phyloP scores from a whole-genome alignment of 2,113 vertebrate genomes.

The Myiozetetes cayanensis region DNA sequence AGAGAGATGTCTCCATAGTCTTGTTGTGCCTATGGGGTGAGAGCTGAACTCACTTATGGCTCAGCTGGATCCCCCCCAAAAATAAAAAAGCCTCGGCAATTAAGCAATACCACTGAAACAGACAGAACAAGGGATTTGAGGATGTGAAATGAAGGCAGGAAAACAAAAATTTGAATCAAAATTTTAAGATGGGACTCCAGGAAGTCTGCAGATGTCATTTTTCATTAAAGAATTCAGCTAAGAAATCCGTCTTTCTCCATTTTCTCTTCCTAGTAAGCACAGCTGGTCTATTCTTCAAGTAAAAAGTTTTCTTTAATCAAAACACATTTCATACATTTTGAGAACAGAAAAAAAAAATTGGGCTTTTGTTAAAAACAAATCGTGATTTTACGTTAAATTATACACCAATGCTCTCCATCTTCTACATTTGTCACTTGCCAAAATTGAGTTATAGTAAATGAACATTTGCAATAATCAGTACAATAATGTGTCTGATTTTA shows the following conservation, averaged over 20 bases:
- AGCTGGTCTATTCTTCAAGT: conserved; percentile 53
- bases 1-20: background rate
- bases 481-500: conserved; percentile 59
- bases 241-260: conserved; percentile 8
- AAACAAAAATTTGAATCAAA: background rate
- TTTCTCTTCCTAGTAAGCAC: conserved; percentile 41
- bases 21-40: background rate
- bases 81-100: background rate
- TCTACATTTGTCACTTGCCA: conserved; percentile 35
- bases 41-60: background rate
- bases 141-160: background rate
- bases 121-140: background rate
- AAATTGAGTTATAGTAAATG: conserved; percentile 59
- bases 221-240: background rate
- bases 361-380: conserved; percentile 41
- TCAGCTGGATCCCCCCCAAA: background rate
- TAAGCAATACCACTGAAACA: background rate
- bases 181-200: background rate
- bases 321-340: conserved; percentile 32
- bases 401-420: background rate
- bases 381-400: conserved; percentile 39
- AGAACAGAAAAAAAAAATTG: conserved; percentile 3
- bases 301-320: conserved; percentile 43
- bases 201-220: conserved; percentile 44
- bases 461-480: conserved; percentile 57